phyloP scores from a whole-genome alignment of 2,113 vertebrate species.

The Rhinoptilus africanus region DNA sequence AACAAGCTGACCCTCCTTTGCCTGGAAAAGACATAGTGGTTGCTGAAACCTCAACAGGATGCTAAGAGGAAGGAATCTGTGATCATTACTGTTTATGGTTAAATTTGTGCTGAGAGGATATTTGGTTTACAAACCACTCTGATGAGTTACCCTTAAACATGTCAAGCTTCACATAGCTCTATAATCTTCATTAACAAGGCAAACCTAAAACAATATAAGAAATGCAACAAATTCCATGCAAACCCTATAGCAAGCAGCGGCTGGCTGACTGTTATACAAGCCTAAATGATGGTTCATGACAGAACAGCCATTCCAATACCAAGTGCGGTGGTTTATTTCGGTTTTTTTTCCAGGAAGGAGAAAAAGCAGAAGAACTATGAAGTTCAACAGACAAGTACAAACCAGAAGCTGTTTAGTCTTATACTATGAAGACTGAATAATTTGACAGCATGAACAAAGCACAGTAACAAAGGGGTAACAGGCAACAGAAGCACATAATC shows the following conservation, averaged over 20 bases:
- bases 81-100: not conserved
- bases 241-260: not conserved
- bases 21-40: not conserved
- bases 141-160: not conserved
- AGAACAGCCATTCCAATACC: not conserved
- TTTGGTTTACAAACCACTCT: not conserved
- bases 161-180: not conserved
- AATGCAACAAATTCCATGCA: not conserved
- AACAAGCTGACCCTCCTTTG: not conserved
- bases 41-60: not conserved
- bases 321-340: not conserved
- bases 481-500: not conserved
- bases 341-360: not conserved
- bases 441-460: not conserved
- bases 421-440: not conserved
- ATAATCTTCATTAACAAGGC: not conserved
- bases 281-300: not conserved
- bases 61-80: not conserved
- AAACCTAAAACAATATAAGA: not conserved
- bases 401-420: not conserved
- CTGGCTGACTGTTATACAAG: not conserved
- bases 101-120: not conserved
- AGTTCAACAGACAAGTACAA: not conserved
- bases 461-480: not conserved
- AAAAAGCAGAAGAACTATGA: not conserved